Evolutionary conservation across 1,140 invertebrate species (phyloP).

Genomic region (Phthorimaea operculella): DNA sequence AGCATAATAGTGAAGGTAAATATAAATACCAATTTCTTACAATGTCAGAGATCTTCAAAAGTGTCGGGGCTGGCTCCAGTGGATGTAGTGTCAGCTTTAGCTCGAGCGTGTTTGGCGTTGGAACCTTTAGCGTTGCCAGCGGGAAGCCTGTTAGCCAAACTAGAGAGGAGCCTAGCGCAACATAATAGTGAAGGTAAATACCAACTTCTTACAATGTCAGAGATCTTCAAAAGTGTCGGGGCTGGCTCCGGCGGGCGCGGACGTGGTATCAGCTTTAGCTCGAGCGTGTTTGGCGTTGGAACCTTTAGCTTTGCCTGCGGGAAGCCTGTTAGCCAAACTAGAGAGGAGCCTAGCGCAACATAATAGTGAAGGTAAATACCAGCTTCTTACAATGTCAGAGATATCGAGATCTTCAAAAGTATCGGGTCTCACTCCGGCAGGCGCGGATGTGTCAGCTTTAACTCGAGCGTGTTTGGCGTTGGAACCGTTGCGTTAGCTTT

Average conservation of each 20-base stretch:
- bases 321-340: conserved; percentile 67
- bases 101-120: conserved; percentile 63
- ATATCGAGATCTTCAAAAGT: conserved; percentile 46
- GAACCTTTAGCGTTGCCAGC: conserved; percentile 71
- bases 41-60: conserved; percentile 41
- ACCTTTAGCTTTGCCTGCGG: conserved; percentile 71
- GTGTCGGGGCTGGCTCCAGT: conserved; percentile 34
- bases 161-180: conserved; percentile 51
- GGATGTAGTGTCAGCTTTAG: conserved; percentile 60
- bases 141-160: conserved; percentile 67
- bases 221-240: conserved; percentile 37
- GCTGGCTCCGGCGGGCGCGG: conserved; percentile 26
- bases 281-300: conserved; percentile 65
- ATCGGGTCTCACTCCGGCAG: conserved; percentile 29
- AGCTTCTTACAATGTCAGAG: too few species aligned
- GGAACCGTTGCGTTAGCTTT: conserved; percentile 71
- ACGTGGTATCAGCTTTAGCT: conserved; percentile 67
- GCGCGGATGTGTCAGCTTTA: conserved; percentile 56
- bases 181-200: conserved; percentile 5
- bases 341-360: conserved; percentile 42
- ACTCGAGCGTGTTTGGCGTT: conserved; percentile 65
- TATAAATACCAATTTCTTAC: too few species aligned
- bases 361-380: conserved; percentile 3
- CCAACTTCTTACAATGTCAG: too few species aligned
- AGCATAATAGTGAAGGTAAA: conserved; percentile 6